phyloP scores from a whole-genome alignment of 2,888 invertebrate genomes.

The Idaea biselata region DNA sequence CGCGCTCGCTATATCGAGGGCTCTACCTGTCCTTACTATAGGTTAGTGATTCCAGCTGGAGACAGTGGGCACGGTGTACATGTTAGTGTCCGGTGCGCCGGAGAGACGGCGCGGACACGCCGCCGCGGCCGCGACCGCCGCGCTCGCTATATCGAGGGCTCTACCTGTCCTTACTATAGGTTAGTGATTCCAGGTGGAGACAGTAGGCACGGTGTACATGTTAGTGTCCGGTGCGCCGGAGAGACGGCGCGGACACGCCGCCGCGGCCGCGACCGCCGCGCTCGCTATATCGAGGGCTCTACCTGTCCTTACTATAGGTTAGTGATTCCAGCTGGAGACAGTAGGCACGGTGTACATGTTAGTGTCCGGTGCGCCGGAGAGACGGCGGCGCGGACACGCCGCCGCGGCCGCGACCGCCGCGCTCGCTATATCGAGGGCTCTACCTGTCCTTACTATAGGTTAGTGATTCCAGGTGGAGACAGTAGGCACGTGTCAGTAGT shows the following conservation, averaged over 20 bases:
- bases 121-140: constrained; percentile 87
- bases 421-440: constrained; percentile 85
- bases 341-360: constrained; percentile 90
- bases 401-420: constrained; percentile 89
- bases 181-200: no score
- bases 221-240: constrained; percentile 93
- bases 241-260: constrained; percentile 85
- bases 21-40: constrained; percentile 84
- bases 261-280: constrained; percentile 88
- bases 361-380: constrained; percentile 91
- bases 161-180: constrained; percentile 83
- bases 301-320: constrained; percentile 81
- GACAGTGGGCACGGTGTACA: constrained; percentile 91
- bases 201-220: constrained; percentile 89
- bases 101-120: constrained; percentile 88
- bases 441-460: constrained; percentile 83
- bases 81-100: constrained; percentile 93
- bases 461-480: no score
- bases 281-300: constrained; percentile 87
- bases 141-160: constrained; percentile 86
- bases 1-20: constrained; percentile 86
- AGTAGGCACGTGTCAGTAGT: no score
- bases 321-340: no score
- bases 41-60: constrained; percentile 85
- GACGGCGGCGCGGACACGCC: constrained; percentile 86